A percentile compares a stretch with the other conserved stretches of the same genome.
Evolutionary conservation across 2,113 vertebrate species (phyloP).

Genomic region (Festucalex cinctus): DNA sequence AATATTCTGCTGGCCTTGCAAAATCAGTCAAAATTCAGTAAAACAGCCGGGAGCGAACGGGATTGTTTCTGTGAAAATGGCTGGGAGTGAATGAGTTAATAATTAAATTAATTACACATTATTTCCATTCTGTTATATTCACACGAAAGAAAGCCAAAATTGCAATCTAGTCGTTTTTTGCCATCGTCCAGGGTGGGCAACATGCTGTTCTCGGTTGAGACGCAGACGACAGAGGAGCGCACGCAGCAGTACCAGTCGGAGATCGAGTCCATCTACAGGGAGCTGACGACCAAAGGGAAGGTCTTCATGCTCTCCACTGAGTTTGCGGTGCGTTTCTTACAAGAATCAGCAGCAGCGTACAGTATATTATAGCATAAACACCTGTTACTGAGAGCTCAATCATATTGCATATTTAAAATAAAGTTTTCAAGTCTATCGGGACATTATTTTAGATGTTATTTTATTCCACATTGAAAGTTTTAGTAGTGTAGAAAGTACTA

Average conservation of each 20-base stretch:
- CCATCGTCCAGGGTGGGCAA: conserved; percentile 82
- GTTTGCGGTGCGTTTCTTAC: conserved; percentile 77
- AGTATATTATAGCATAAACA: too few species aligned
- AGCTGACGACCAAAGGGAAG: conserved; percentile 93
- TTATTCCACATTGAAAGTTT: too few species aligned
- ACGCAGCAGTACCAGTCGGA: conserved; percentile 95
- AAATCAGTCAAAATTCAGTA: too few species aligned
- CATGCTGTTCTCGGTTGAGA: conserved; percentile 95
- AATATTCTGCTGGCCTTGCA: too few species aligned
- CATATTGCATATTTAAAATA: too few species aligned
- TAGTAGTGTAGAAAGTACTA: too few species aligned
- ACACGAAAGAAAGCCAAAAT: not conserved
- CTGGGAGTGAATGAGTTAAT: too few species aligned
- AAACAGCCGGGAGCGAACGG: too few species aligned
- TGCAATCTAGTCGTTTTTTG: not conserved
- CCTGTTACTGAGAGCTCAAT: too few species aligned
- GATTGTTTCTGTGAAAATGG: too few species aligned
- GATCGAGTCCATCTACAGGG: conserved; percentile 94
- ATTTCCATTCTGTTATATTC: too few species aligned
- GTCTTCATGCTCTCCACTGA: conserved; percentile 88
- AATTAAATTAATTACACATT: too few species aligned
- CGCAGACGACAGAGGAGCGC: conserved; percentile 94
- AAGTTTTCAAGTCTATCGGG: not conserved
- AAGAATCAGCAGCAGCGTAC: not conserved
- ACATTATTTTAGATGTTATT: not conserved